Conservation (phyloP, 2,797 vertebrate genomes). For the Silurus aristotelis region DNA sequence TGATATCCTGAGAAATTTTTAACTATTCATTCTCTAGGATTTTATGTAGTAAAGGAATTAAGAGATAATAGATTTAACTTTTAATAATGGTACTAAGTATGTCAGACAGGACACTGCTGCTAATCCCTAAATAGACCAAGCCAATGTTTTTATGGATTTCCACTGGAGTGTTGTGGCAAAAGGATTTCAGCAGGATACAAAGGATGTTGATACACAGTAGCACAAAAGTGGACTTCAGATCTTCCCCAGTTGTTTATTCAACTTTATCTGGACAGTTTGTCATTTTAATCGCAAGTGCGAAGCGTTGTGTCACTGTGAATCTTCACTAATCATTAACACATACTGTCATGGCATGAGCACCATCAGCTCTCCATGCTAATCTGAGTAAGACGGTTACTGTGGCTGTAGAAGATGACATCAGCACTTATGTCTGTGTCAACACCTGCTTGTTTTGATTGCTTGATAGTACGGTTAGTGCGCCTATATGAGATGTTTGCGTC, state of each 20-base stretch:
- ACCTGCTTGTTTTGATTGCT: slow-evolving; percentile 4
- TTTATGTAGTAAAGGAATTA: neutral
- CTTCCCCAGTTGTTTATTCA: neutral
- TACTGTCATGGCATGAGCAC: neutral
- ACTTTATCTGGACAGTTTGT: neutral
- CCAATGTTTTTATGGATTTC: neutral
- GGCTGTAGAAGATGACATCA: slow-evolving; percentile 6
- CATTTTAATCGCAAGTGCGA: neutral
- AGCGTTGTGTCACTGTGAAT: neutral
- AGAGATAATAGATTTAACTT: neutral
- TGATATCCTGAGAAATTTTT: neutral
- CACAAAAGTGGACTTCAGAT: neutral
- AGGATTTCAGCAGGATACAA: neutral
- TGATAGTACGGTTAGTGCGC: neutral
- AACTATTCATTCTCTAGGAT: neutral
- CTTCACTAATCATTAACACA: neutral
- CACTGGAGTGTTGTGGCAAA: neutral
- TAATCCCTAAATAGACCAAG: neutral
- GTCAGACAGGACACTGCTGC: neutral
- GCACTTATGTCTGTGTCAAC: slow-evolving; percentile 10
- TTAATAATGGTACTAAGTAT: neutral
- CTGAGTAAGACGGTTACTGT: slow-evolving; percentile 2
- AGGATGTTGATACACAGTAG: neutral
- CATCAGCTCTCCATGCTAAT: neutral
- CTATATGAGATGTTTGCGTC: neutral